A percentile compares a stretch with the other conserved stretches of the same genome.
phyloP scores from a whole-genome alignment of 2,113 vertebrate genomes.

The Nycticryphes semicollaris region DNA sequence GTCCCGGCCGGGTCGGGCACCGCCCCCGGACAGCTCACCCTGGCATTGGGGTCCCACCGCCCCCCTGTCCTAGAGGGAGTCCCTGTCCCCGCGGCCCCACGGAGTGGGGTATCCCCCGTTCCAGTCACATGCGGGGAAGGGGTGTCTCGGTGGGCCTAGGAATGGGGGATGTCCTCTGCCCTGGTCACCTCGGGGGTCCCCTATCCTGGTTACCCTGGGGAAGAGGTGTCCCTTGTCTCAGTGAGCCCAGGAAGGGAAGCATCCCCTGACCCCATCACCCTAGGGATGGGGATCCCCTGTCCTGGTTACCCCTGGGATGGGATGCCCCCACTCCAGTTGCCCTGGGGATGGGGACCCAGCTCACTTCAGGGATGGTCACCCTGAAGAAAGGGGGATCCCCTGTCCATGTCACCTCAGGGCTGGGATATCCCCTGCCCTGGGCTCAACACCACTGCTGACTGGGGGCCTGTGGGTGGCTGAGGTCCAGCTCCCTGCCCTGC shows the following conservation, averaged over 20 bases:
- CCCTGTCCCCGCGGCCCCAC: neutral
- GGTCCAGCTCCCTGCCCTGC: neutral
- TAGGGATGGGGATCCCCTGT: too few relatives aligned
- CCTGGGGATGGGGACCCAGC: neutral
- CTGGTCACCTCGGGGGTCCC: too few relatives aligned
- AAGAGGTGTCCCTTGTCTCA: neutral
- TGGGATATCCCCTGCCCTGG: neutral
- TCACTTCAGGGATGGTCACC: neutral
- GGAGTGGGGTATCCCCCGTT: neutral
- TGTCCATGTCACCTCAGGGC: fast-evolving
- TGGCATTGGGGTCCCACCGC: neutral
- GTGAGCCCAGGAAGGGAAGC: too few relatives aligned
- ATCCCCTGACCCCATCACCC: neutral
- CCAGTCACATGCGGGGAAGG: neutral
- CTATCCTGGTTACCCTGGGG: neutral
- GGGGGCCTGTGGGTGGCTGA: neutral
- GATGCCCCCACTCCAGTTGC: too few relatives aligned
- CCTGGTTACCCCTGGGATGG: too few relatives aligned
- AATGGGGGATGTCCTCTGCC: neutral
- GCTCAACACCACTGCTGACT: neutral
- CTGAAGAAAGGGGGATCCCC: neutral
- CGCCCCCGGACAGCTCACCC: neutral
- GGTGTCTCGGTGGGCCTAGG: neutral
- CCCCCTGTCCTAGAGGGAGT: too few relatives aligned
- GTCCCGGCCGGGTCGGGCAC: neutral